Percentiles rank a stretch among this genome's conserved stretches.
phyloP scores from a whole-genome alignment of 2,113 vertebrate genomes.

The Stegostoma tigrinum region DNA sequence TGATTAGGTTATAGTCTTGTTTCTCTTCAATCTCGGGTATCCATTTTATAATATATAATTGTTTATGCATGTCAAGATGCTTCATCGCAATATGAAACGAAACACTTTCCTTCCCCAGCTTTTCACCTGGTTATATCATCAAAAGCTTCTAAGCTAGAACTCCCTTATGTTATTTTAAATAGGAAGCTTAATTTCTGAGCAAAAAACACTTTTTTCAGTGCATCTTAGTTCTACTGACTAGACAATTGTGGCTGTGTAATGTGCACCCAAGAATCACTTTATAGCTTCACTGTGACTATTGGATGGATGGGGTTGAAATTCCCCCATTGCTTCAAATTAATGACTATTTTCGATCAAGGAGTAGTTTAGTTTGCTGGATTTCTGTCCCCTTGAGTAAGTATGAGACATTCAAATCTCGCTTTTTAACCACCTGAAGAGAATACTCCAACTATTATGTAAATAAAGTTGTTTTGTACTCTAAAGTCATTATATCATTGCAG shows the following conservation, averaged over 20 bases:
- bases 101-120: neutral
- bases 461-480: neutral
- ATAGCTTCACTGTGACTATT: neutral
- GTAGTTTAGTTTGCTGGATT: neutral
- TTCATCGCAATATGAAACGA: neutral
- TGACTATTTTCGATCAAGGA: neutral
- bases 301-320: neutral
- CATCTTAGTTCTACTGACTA: neutral
- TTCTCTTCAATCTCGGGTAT: slow-evolving; percentile 16
- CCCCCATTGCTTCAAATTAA: neutral
- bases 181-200: neutral
- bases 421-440: neutral
- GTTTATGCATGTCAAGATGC: slow-evolving; percentile 3
- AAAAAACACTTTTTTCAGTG: neutral
- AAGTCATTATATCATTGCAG: no score
- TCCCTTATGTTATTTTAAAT: neutral
- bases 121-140: neutral
- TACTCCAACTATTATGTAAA: neutral
- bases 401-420: neutral
- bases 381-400: neutral
- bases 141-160: neutral
- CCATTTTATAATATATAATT: slow-evolving; percentile 20
- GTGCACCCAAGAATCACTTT: neutral
- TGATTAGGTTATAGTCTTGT: slow-evolving; percentile 31
- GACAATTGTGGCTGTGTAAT: neutral